Evolutionary conservation across 1,140 invertebrate species (phyloP), one percentile per base, ranked within the genome.

Genomic region (Scaptomyza pallida): DNA sequence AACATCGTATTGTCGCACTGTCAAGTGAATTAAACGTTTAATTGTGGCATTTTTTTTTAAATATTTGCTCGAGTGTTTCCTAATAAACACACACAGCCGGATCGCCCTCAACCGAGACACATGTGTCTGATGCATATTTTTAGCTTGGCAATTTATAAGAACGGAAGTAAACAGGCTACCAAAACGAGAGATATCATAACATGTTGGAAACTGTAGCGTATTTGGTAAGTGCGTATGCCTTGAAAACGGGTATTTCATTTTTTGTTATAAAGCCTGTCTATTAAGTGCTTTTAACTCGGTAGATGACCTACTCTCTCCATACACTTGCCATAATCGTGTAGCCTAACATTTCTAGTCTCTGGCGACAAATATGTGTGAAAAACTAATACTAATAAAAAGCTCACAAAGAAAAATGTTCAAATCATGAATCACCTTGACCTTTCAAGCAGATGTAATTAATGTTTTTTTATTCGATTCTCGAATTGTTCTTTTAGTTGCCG

Each of bases 11-110:
- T 37, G 54, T 45, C 23, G n/a, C 50, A 15, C 43, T 68, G 21
- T 47, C 35, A 65, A 15, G 40, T 23, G 33, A 43, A 59, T 63
- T 57, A 23, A 73, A 50, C 44, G 59, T 67, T 82, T 82, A 82
- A 78, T 82, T 82, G 71, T 74, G 52, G 60, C 78, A 77, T 63
- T 82, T 81, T 63, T 82, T 81, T 74, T 63, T 68, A 45, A 67
- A 74, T 82, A 82, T 71, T 67, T 57, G 33, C n/a, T 65, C 60
- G 45, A 30, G 51, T 50, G 70, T 67, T 78, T 75, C 71, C 71
- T 59, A 82, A 82, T 63, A 56, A 55, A 47, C 41, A 54, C 41
- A 54, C 59, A 26, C 23, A 83, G 54, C 75, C 73, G 80, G 74
- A 44, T 63, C 44, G 13, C n/a, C 23, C 23, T 4, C 9, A 51